Evolutionary conservation across 2,797 vertebrate genomes (phyloP).

Genomic region (Sciaenops ocellatus): DNA sequence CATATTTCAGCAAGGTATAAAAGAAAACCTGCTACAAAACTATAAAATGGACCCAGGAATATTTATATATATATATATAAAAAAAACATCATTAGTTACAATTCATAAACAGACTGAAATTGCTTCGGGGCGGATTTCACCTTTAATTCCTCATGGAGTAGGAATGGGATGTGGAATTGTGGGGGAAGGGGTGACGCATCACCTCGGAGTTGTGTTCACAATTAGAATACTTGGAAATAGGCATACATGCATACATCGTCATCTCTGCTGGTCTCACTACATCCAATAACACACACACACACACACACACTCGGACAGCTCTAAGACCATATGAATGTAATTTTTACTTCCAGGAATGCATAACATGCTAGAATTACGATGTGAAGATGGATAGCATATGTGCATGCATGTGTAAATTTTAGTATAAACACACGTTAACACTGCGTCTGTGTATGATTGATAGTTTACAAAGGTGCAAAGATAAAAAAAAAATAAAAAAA

Average conservation of each 20-base stretch:
- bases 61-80: neutral
- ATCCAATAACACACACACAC: neutral
- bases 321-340: neutral
- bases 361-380: slow-evolving; percentile 23
- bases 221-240: slow-evolving; percentile 21
- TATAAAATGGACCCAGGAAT: neutral
- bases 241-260: neutral
- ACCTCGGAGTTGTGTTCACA: slow-evolving; percentile 37
- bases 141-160: neutral
- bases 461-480: slow-evolving; percentile 15
- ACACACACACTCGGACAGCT: slow-evolving; percentile 9
- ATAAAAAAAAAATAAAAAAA: neutral
- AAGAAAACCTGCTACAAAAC: neutral
- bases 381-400: neutral
- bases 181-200: slow-evolving; percentile 40
- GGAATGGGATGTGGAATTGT: slow-evolving; percentile 7
- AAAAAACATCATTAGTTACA: slow-evolving; percentile 7
- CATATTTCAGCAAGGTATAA: neutral
- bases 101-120: slow-evolving; percentile 14
- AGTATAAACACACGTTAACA: neutral
- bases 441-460: neutral
- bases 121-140: slow-evolving; percentile 30
- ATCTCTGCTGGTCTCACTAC: slow-evolving; percentile 15
- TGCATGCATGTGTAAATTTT: neutral
- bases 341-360: slow-evolving; percentile 32